Conservation (phyloP, 2,113 vertebrate species). For the Oncorhynchus kisutch region DNA sequence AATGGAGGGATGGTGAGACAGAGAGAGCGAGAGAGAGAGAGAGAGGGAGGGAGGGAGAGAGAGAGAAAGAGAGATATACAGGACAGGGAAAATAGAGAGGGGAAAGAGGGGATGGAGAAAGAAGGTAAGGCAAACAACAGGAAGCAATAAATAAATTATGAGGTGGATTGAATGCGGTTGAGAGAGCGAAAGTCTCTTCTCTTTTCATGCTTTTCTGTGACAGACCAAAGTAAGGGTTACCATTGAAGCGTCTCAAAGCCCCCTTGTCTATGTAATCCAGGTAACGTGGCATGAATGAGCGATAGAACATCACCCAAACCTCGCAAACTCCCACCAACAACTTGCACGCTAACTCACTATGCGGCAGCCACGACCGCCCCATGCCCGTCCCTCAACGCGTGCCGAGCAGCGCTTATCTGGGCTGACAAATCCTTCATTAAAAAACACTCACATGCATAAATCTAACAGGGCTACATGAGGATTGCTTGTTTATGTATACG, state of each 20-base stretch:
- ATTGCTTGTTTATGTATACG: conserved; percentile 5
- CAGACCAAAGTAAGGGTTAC: conserved; percentile 45
- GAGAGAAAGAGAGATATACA: neutral
- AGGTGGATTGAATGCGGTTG: neutral
- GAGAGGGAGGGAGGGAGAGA: too few species aligned
- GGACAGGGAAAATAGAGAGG: conserved; percentile 21
- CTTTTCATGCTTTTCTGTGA: conserved; percentile 29
- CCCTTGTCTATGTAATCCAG: conserved; percentile 61
- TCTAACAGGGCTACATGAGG: neutral
- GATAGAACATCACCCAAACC: conserved; percentile 57
- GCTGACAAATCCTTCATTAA: conserved; percentile 59
- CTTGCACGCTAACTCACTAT: conserved; percentile 48
- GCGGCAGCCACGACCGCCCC: conserved; percentile 37
- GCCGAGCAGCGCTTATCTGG: conserved; percentile 46
- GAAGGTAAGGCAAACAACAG: neutral
- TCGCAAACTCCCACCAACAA: conserved; percentile 18
- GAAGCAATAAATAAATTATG: neutral
- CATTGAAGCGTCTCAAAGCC: neutral
- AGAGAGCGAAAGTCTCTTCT: neutral
- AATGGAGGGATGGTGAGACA: too few species aligned
- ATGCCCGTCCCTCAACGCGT: conserved; percentile 41
- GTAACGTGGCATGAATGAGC: conserved; percentile 60
- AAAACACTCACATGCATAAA: neutral
- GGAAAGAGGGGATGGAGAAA: neutral
- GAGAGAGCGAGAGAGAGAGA: too few species aligned